phyloP scores from a whole-genome alignment of 1,140 invertebrate genomes.

The Macrostomum lignano region DNA sequence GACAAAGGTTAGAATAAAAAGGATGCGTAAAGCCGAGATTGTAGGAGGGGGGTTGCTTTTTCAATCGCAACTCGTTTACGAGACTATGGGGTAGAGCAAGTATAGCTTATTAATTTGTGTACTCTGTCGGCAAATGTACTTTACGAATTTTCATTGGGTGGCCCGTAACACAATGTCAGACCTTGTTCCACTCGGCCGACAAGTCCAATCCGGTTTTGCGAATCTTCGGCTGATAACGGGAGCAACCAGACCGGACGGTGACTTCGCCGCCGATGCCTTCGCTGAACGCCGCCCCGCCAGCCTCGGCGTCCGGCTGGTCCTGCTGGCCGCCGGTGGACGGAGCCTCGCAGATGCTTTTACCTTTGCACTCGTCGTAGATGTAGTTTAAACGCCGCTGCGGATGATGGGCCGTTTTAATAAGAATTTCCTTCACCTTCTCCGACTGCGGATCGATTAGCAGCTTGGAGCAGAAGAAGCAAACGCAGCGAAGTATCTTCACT shows the following conservation, averaged over 20 bases:
- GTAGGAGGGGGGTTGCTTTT: too few species aligned
- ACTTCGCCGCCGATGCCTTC: too few species aligned
- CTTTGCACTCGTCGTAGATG: conserved; percentile 91
- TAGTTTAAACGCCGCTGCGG: conserved; percentile 66
- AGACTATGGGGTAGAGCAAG: too few species aligned
- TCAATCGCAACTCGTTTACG: too few species aligned
- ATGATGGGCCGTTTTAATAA: conserved; percentile 84
- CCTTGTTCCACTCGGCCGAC: conserved; percentile 44
- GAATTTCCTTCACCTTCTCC: conserved; percentile 76
- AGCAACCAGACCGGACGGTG: conserved; percentile 85
- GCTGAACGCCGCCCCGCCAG: too few species aligned
- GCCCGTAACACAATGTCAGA: too few species aligned
- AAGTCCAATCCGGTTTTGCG: conserved; percentile 60
- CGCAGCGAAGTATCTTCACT: conserved; percentile 76
- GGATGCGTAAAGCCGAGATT: too few species aligned
- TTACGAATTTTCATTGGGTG: too few species aligned
- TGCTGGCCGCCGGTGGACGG: conserved; percentile 39
- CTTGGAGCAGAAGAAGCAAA: conserved; percentile 91
- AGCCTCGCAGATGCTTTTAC: conserved; percentile 88
- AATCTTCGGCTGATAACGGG: conserved; percentile 76
- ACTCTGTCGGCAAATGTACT: too few species aligned
- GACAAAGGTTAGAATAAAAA: too few species aligned
- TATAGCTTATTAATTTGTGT: too few species aligned
- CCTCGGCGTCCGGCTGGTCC: too few species aligned
- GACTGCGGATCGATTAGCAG: conserved; percentile 66